Base-by-base conservation (phyloP, 2,797 vertebrate species). In the Pyrocephalus nanus region DNA sequence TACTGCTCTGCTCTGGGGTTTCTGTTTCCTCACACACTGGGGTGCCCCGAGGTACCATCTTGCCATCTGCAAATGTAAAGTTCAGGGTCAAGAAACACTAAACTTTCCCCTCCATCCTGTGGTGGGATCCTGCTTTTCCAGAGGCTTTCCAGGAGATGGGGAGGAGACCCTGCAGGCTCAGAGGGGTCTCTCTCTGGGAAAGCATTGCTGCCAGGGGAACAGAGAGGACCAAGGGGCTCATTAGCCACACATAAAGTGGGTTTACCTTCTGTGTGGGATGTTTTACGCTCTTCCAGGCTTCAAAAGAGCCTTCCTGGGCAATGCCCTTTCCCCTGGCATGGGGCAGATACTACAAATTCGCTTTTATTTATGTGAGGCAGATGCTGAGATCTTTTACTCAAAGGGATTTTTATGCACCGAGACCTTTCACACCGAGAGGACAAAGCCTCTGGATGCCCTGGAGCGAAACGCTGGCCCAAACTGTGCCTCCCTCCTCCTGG, bases 1-100 rank as follows among this genome's bases (percentile, higher is more conserved):
- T 34, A 40, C 53, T 32, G 64, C 73, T 43, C 66, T 12, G 67
- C 55, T 76, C 51, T 69, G 48, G 11, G 5, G 19, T 53, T 76
- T n/a, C 90, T 71, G 15, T 45, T 32, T 14, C 79, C 43, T 62
- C 0, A 1, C 67, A 17, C 61, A 1, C 42, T 23, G 34, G 0
- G 19, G 36, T 74, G 54, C 73, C 69, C 73, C 42, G n/a, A 14
- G 36, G 50, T 47, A 4, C 61, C 93, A 20, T 32, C 54, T n/a
- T 47, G 53, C 70, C 55, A 38, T 62, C 60, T 73, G 48, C 71
- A 64, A n/a, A 77, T 60, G 72, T 29, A 2, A 47, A 88, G 55
- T 38, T 70, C 74, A 73, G 78, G 58, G 32, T 21, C 66, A 34
- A 34, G 42, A 75, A 70, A 58, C 16, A 17, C 30, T 76, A 40